These are phyloP conservation scores for Hoplostethus atlanticus DNA, from an alignment of 2,797 vertebrate genomes.

Conservation along the genomic window DNA sequence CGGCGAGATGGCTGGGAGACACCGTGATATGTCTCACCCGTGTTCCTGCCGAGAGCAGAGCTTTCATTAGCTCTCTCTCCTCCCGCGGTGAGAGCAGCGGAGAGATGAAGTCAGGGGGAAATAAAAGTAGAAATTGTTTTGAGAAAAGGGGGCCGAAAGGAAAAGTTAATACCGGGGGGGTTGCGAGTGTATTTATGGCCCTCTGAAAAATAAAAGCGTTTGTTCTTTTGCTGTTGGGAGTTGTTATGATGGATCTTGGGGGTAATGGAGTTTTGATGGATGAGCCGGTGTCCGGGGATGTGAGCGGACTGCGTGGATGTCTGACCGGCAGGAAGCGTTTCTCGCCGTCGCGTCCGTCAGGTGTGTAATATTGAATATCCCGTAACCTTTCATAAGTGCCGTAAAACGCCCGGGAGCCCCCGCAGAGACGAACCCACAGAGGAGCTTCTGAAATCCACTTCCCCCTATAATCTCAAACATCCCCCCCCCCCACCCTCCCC, in stretches of 20 bases:
- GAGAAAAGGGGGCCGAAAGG: slow-evolving; percentile 51
- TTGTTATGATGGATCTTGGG: slow-evolving; percentile 79
- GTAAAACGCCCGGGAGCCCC: slow-evolving; percentile 57
- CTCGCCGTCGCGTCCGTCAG: too few species aligned
- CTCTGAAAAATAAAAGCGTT: slow-evolving; percentile 63
- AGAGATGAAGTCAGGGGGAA: slow-evolving; percentile 61
- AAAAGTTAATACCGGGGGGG: slow-evolving; percentile 68
- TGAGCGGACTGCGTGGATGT: slow-evolving; percentile 38
- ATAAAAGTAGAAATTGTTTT: slow-evolving; percentile 75
- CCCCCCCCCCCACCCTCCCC: slow-evolving; percentile 29
- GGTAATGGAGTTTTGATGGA: slow-evolving; percentile 85
- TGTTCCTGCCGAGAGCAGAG: slow-evolving; percentile 72
- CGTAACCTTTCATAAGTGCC: slow-evolving; percentile 68
- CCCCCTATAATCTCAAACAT: slow-evolving; percentile 72
- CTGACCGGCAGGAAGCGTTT: too few species aligned
- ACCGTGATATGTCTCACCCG: slow-evolving; percentile 69
- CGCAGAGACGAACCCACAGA: slow-evolving; percentile 65
- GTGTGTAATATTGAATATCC: slow-evolving; percentile 62
- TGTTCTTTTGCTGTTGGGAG: slow-evolving; percentile 55
- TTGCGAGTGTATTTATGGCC: slow-evolving; percentile 69
- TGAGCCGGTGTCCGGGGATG: slow-evolving; percentile 54
- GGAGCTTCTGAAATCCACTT: slow-evolving; percentile 59
- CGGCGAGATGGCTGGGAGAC: slow-evolving; percentile 65
- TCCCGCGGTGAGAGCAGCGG: slow-evolving; percentile 48
- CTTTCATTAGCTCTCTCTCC: slow-evolving; percentile 75